phyloP scores from a whole-genome alignment of 2,888 invertebrate species.

The Ormyrus labotus region DNA sequence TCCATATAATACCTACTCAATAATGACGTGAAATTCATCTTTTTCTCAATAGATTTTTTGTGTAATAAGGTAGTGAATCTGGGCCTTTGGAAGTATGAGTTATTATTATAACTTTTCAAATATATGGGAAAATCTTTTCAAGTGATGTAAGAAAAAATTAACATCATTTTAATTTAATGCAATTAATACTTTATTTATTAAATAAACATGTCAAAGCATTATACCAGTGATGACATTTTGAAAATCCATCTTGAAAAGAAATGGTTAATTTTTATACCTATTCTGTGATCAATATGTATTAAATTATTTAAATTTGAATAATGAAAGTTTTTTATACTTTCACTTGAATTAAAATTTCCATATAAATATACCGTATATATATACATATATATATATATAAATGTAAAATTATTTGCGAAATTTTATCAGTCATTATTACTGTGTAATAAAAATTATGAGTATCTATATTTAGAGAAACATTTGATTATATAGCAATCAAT shows the following conservation, averaged over 20 bases:
- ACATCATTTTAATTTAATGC: no score
- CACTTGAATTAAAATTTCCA: background rate
- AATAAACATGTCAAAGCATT: no score
- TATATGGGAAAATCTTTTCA: no score
- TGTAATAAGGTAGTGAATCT: constrained; percentile 37
- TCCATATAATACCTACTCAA: constrained; percentile 1
- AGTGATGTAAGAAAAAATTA: no score
- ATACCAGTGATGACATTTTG: no score
- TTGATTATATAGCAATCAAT: constrained; percentile 26
- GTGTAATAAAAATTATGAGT: constrained; percentile 15
- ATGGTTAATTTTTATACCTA: no score
- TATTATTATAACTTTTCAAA: background rate
- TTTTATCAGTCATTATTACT: constrained; percentile 34
- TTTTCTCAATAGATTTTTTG: constrained; percentile 26
- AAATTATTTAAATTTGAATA: no score
- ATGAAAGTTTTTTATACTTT: no score
- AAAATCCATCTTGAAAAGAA: no score
- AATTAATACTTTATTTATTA: no score
- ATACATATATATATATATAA: background rate
- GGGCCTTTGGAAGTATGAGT: constrained; percentile 1
- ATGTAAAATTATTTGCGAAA: constrained; percentile 31
- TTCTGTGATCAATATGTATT: no score
- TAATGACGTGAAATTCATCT: constrained; percentile 1
- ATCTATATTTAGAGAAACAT: constrained; percentile 4
- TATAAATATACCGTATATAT: constrained; percentile 1